phyloP scores from a whole-genome alignment of 2,888 invertebrate genomes.

The Saturnia pavonia region DNA sequence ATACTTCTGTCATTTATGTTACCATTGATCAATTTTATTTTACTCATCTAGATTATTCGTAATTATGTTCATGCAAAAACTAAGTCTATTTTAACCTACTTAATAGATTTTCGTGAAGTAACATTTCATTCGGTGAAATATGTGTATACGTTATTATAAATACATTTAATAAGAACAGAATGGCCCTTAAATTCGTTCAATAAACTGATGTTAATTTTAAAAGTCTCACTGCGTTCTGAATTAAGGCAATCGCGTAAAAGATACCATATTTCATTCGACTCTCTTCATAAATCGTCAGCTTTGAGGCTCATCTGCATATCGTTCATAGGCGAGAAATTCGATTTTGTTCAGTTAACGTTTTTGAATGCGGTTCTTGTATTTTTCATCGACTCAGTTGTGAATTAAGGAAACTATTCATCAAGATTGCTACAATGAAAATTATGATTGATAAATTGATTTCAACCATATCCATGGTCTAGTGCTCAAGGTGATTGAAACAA shows the following conservation, averaged over 20 bases:
- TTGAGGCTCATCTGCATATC: conserved; percentile 72
- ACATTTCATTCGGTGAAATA: not conserved
- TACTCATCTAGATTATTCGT: not conserved
- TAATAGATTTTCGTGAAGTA: not conserved
- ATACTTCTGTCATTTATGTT: not conserved
- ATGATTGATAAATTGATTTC: not conserved
- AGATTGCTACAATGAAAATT: not conserved
- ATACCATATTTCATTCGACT: conserved; percentile 70
- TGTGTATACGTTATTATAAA: not conserved
- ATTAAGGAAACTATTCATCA: not conserved
- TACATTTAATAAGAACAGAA: not conserved
- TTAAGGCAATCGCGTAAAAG: conserved; percentile 26
- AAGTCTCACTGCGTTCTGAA: conserved; percentile 9
- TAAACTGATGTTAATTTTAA: not conserved
- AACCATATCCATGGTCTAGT: not conserved
- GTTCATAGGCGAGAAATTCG: conserved; percentile 44
- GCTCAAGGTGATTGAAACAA: not conserved
- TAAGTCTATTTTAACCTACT: not conserved
- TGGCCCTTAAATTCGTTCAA: not conserved
- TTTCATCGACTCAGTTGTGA: not conserved
- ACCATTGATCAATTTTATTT: not conserved
- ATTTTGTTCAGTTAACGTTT: conserved; percentile 17
- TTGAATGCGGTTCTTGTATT: conserved; percentile 4
- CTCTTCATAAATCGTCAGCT: conserved; percentile 75
- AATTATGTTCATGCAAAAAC: not conserved